A percentile compares a stretch with the other conserved stretches of the same genome.
Conservation (phyloP, 1,140 invertebrate genomes). For the Varroa destructor region DNA sequence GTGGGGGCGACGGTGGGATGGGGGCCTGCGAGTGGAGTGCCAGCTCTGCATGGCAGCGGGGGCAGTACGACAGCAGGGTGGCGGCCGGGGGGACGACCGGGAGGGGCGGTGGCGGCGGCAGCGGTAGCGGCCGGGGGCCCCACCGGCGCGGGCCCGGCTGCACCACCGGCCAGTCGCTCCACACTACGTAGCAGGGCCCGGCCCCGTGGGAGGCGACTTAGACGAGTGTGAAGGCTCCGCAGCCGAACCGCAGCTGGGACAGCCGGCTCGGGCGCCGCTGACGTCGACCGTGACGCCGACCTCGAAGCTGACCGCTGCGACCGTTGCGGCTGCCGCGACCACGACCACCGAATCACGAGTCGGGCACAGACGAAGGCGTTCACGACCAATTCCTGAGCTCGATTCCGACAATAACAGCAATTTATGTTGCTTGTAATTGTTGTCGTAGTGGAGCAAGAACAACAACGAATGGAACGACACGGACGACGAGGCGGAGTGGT, state of each 20-base stretch:
- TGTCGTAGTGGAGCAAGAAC: background rate
- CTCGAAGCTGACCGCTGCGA: background rate
- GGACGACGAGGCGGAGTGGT: no score
- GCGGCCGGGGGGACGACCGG: slow-evolving; percentile 19
- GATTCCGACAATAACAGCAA: background rate
- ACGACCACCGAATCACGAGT: background rate
- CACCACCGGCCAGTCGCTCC: slow-evolving; percentile 24
- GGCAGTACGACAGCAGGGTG: slow-evolving; percentile 28
- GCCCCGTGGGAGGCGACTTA: background rate
- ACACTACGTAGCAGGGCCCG: slow-evolving; percentile 24
- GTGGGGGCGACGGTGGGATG: no score
- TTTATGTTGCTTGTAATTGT: slow-evolving; percentile 1
- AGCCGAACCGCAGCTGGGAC: background rate
- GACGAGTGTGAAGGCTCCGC: background rate
- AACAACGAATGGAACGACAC: no score
- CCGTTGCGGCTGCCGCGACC: background rate
- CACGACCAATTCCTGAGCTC: slow-evolving; percentile 20
- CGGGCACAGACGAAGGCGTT: background rate
- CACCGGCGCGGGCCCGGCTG: slow-evolving; percentile 3
- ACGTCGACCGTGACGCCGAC: slow-evolving; percentile 1
- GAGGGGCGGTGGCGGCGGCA: slow-evolving; percentile 7
- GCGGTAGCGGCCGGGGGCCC: slow-evolving; percentile 17
- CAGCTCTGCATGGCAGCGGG: slow-evolving; percentile 27
- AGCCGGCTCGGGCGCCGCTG: background rate
- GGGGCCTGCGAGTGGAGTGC: no score